phyloP scores from a whole-genome alignment of 2,888 invertebrate species.

The Macropis europaea region DNA sequence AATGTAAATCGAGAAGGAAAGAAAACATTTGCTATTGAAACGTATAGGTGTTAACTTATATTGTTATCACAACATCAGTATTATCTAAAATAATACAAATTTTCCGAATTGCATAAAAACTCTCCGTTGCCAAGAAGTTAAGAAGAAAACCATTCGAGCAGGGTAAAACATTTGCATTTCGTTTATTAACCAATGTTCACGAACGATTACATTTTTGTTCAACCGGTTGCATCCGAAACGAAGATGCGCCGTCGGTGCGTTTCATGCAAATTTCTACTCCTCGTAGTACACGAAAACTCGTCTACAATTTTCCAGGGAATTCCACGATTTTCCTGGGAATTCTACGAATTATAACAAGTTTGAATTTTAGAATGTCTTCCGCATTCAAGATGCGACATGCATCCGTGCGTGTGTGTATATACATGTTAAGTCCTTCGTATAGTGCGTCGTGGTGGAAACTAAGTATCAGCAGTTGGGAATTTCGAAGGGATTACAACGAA shows the following conservation, averaged over 20 bases:
- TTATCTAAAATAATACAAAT: no score
- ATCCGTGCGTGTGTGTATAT: not conserved
- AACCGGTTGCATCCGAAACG: no score
- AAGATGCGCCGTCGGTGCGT: not conserved
- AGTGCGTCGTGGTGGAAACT: slow-evolving; percentile 37
- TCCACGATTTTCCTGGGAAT: not conserved
- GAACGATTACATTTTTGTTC: no score
- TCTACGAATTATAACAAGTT: slow-evolving; percentile 21
- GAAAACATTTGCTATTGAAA: no score
- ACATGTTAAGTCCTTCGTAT: slow-evolving; percentile 36
- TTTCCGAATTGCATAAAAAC: no score
- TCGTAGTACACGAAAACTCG: not conserved
- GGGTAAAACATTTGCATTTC: no score
- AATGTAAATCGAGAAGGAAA: no score
- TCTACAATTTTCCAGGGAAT: not conserved
- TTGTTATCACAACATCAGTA: no score
- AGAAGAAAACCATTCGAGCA: no score
- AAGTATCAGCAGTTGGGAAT: slow-evolving; percentile 68
- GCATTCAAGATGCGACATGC: not conserved
- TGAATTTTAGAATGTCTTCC: slow-evolving; percentile 19
- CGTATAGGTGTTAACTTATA: no score
- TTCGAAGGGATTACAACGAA: slow-evolving; percentile 71
- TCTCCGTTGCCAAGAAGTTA: no score
- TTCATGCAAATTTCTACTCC: not conserved
- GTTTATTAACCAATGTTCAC: no score